A percentile compares a stretch with the other conserved stretches of the same genome.
Evolutionary conservation across 2,888 invertebrate genomes (phyloP).

Genomic region (Lepidocyrtinus sp.): DNA sequence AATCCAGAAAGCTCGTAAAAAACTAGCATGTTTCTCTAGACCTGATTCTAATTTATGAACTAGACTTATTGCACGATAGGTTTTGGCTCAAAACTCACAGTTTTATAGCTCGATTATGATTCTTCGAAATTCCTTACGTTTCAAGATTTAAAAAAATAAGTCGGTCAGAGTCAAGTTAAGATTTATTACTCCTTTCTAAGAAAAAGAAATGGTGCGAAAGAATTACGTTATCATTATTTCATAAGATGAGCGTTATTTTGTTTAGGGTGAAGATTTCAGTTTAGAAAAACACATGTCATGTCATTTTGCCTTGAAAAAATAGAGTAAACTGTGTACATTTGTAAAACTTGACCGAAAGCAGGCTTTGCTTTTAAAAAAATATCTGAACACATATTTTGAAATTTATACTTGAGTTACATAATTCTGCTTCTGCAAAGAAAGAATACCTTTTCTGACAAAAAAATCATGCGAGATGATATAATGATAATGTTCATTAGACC

Average conservation of each 20-base stretch:
- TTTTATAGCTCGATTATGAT: neutral
- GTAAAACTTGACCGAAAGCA: neutral
- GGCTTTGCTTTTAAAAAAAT: neutral
- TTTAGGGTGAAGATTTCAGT: constrained; percentile 20
- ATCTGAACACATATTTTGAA: too few relatives aligned
- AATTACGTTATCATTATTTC: constrained; percentile 20
- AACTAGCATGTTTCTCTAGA: neutral
- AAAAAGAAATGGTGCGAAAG: constrained; percentile 11
- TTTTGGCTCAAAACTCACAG: neutral
- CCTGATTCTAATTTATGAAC: neutral
- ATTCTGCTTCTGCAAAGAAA: neutral
- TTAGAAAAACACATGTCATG: constrained; percentile 12
- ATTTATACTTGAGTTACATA: neutral
- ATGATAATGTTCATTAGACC: neutral
- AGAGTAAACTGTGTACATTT: neutral
- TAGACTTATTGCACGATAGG: neutral
- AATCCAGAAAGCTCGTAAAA: neutral
- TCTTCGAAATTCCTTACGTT: neutral
- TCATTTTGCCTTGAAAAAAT: neutral
- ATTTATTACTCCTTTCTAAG: constrained; percentile 22
- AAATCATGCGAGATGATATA: neutral
- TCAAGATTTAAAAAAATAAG: constrained; percentile 15
- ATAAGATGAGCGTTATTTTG: constrained; percentile 25
- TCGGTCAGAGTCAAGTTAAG: constrained; percentile 30
- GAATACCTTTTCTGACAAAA: neutral